A percentile compares a stretch with the other conserved stretches of the same genome.
Conservation (phyloP, 2,797 vertebrate species). For the Argentina silus region DNA sequence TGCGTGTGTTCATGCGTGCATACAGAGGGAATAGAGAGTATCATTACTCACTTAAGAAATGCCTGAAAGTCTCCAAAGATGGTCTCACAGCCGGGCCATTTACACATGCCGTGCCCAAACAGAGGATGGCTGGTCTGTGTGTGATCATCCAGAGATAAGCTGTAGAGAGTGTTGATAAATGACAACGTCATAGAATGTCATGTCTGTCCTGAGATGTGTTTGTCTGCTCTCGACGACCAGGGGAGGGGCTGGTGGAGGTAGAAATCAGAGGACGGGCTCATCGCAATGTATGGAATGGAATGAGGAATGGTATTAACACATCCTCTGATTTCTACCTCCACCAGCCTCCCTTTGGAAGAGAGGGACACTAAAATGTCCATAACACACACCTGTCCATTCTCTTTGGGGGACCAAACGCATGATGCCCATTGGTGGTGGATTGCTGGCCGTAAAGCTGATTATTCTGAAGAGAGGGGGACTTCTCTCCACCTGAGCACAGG, state of each 20-base stretch:
- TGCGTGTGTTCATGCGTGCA: no score
- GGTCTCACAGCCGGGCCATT: constrained; percentile 97
- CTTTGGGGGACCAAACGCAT: constrained; percentile 58
- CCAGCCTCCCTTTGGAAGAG: no score
- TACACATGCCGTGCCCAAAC: constrained; percentile 97
- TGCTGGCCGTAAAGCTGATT: constrained; percentile 83
- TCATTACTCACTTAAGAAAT: constrained; percentile 93
- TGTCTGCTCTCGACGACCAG: no score
- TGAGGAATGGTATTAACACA: no score
- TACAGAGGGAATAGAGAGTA: no score
- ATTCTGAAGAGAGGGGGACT: constrained; percentile 79
- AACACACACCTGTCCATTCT: constrained; percentile 72
- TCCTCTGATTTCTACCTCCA: no score
- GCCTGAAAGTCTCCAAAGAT: constrained; percentile 96
- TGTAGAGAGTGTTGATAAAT: constrained; percentile 48
- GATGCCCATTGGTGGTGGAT: constrained; percentile 87
- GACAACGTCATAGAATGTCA: not conserved
- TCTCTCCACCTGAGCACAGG: constrained; percentile 54
- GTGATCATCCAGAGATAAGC: constrained; percentile 86
- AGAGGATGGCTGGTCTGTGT: constrained; percentile 88
- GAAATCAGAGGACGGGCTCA: no score
- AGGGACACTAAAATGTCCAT: constrained; percentile 4
- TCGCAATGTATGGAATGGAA: no score
- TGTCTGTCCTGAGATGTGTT: no score
- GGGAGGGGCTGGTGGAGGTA: no score